phyloP scores from a whole-genome alignment of 30 jellyfish, hydroid and myxozoan genomes.

The Aurelia aurita complex sp. Pacific region DNA sequence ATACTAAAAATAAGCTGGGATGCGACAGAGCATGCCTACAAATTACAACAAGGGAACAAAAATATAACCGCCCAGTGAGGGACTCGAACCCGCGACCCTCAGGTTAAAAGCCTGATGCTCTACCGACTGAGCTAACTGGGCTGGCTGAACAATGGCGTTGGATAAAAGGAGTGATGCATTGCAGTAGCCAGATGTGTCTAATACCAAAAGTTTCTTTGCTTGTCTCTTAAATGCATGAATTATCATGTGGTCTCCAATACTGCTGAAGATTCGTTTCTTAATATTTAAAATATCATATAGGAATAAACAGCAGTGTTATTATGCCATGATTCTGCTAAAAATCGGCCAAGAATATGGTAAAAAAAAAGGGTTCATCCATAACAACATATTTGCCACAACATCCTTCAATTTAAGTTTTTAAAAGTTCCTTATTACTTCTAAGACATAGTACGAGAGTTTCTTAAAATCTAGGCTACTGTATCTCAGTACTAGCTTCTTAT shows the following conservation, averaged over 20 bases:
- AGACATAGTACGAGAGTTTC: no score
- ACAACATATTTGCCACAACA: no score
- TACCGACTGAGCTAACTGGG: constrained; percentile 91
- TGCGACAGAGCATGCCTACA: background rate
- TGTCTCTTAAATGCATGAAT: background rate
- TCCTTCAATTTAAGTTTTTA: no score
- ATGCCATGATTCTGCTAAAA: no score
- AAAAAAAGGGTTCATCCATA: no score
- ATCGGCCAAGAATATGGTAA: no score
- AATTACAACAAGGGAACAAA: background rate
- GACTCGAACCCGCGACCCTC: constrained; percentile 93
- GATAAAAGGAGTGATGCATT: background rate
- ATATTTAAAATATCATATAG: no score
- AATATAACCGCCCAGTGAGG: constrained; percentile 71
- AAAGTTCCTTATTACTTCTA: no score
- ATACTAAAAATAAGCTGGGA: background rate
- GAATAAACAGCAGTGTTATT: no score
- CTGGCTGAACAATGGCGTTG: background rate
- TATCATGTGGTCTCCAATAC: background rate
- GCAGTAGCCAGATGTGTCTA: no score
- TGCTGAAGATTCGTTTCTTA: background rate
- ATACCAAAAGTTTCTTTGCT: background rate
- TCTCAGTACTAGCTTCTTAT: no score
- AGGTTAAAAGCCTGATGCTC: constrained; percentile 87
- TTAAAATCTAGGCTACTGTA: no score